Evolutionary conservation across 2,888 invertebrate genomes (phyloP).

Genomic region (Mayetiola destructor): DNA sequence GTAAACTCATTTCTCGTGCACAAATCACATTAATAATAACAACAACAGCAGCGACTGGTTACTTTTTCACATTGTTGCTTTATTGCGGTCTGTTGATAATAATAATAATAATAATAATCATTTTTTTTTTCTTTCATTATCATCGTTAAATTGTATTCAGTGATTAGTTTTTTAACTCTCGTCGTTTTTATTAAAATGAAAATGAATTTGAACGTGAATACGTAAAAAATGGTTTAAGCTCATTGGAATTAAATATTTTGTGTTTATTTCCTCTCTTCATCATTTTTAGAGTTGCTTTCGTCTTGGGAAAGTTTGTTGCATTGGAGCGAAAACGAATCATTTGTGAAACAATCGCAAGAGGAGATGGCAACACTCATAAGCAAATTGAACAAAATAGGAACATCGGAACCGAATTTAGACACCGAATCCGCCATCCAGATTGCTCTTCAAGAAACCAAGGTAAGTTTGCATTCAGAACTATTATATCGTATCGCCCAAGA

Average conservation of each 20-base stretch:
- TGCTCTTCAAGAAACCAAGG: slow-evolving; percentile 34
- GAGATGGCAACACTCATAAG: slow-evolving; percentile 34
- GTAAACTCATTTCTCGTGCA: too few relatives aligned
- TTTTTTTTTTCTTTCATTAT: too few relatives aligned
- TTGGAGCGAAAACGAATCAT: slow-evolving; percentile 36
- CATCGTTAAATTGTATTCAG: too few relatives aligned
- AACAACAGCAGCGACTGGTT: too few relatives aligned
- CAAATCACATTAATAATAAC: too few relatives aligned
- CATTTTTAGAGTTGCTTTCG: slow-evolving; percentile 34
- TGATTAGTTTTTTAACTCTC: too few relatives aligned
- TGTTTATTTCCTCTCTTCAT: not conserved
- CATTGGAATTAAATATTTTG: not conserved
- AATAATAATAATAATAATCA: too few relatives aligned
- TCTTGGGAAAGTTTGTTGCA: slow-evolving; percentile 35
- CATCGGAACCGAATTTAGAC: slow-evolving; percentile 27
- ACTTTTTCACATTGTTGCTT: too few relatives aligned
- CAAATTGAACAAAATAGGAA: slow-evolving; percentile 30
- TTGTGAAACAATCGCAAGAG: slow-evolving; percentile 34
- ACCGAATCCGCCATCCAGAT: slow-evolving; percentile 34
- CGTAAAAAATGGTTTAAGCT: slow-evolving; percentile 1
- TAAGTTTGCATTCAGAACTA: too few relatives aligned
- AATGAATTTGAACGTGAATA: too few relatives aligned
- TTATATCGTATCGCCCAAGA: too few relatives aligned
- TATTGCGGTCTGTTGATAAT: too few relatives aligned
- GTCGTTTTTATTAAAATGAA: slow-evolving; percentile 12